phyloP scores from a whole-genome alignment of 1,140 invertebrate species.

The Panulirus ornatus region DNA sequence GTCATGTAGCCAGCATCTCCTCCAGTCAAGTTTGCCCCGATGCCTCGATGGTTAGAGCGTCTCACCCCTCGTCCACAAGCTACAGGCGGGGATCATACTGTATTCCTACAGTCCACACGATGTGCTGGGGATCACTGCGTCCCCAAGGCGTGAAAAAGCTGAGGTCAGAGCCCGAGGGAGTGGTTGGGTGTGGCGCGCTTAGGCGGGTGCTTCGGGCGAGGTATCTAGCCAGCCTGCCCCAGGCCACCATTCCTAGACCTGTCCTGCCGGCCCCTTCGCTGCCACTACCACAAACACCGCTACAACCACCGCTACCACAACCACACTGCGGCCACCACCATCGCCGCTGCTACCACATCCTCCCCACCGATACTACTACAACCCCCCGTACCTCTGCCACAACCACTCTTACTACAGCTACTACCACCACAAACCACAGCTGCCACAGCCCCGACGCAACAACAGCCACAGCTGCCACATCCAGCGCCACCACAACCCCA shows the following conservation, averaged over 20 bases:
- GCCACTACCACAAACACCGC: conserved; percentile 22
- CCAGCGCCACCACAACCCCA: not conserved
- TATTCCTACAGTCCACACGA: too few species aligned
- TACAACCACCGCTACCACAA: conserved; percentile 24
- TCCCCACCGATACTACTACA: not conserved
- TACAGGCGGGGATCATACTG: too few species aligned
- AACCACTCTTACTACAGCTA: not conserved
- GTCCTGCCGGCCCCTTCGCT: conserved; percentile 29
- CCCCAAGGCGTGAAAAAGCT: not conserved
- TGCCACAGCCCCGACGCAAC: not conserved
- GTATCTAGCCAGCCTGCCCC: conserved; percentile 12
- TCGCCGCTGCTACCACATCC: not conserved
- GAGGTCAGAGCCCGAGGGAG: not conserved
- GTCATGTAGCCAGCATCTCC: not conserved
- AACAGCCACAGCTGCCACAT: not conserved
- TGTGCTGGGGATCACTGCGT: too few species aligned
- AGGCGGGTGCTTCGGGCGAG: not conserved
- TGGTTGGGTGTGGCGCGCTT: not conserved
- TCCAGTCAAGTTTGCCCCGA: conserved; percentile 28
- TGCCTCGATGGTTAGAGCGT: conserved; percentile 7
- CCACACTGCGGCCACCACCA: not conserved
- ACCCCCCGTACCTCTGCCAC: not conserved
- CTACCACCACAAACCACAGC: not conserved
- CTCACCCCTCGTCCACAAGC: not conserved
- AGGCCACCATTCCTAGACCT: conserved; percentile 27